Conservation (phyloP, 2,888 invertebrate genomes). For the Eumacrocentrus americanus region DNA sequence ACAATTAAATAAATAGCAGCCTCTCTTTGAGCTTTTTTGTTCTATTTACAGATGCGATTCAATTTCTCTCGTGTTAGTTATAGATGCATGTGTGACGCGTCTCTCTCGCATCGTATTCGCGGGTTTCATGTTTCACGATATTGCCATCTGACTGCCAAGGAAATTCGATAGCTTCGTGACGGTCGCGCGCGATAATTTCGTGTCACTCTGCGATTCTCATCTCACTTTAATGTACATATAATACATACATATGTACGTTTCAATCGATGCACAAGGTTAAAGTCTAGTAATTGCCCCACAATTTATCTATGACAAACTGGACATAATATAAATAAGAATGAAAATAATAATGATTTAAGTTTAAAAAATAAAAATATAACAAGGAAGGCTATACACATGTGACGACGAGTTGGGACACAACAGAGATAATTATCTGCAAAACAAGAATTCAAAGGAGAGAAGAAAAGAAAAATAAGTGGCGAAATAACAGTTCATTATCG, state of each 20-base stretch:
- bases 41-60: not conserved
- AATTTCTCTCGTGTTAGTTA: not conserved
- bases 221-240: not conserved
- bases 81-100: slow-evolving; percentile 23
- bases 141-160: slow-evolving; percentile 22
- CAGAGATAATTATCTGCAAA: not conserved
- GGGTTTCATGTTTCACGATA: slow-evolving; percentile 21
- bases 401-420: too few species aligned
- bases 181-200: slow-evolving; percentile 32
- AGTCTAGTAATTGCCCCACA: too few species aligned
- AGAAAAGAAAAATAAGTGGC: not conserved
- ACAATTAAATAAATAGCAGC: too few species aligned
- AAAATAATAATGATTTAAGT: not conserved
- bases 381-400: too few species aligned
- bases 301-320: not conserved
- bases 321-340: not conserved
- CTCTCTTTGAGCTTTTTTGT: too few species aligned
- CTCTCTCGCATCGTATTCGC: too few species aligned
- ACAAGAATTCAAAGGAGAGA: not conserved
- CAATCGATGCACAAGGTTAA: slow-evolving; percentile 1
- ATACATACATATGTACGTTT: not conserved
- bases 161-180: slow-evolving; percentile 33
- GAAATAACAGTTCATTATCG: slow-evolving; percentile 5
- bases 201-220: slow-evolving; percentile 14
- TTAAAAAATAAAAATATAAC: too few species aligned